These are phyloP conservation scores for Tarsius wallacei DNA, from an alignment of 2,797 vertebrate species.

Conservation along the genomic window DNA sequence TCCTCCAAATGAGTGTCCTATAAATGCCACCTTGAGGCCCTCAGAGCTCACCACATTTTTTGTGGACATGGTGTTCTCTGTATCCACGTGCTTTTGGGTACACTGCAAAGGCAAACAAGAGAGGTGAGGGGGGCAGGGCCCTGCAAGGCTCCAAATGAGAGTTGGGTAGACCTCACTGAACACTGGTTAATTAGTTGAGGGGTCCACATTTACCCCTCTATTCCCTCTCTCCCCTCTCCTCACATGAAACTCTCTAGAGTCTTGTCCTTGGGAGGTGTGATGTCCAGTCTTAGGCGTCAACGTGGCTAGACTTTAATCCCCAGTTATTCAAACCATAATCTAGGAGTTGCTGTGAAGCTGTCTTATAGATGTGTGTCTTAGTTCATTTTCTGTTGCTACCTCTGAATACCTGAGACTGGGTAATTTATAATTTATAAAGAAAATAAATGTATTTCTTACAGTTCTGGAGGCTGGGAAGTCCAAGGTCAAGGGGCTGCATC, in stretches of 20 bases:
- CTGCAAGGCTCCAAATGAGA: background rate
- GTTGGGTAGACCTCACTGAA: rapidly evolving
- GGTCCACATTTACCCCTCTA: rapidly evolving
- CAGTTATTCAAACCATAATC: background rate
- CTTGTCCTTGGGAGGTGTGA: background rate
- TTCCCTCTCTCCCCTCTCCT: no score
- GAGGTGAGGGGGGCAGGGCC: background rate
- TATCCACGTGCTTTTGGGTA: background rate
- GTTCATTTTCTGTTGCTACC: background rate
- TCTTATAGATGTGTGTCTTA: background rate
- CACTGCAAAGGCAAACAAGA: background rate
- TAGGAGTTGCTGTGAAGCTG: background rate
- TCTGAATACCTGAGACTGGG: background rate
- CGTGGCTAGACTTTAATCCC: background rate
- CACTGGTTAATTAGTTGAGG: background rate
- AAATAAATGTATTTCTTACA: background rate
- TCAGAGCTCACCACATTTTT: background rate
- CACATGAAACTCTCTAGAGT: background rate
- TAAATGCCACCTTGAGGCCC: background rate
- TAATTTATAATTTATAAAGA: background rate
- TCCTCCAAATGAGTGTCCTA: background rate
- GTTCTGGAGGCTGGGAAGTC: background rate
- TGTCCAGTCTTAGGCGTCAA: background rate
- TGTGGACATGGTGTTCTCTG: background rate
- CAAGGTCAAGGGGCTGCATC: background rate